phyloP scores from a whole-genome alignment of 1,140 invertebrate species.

The Halesus radiatus region DNA sequence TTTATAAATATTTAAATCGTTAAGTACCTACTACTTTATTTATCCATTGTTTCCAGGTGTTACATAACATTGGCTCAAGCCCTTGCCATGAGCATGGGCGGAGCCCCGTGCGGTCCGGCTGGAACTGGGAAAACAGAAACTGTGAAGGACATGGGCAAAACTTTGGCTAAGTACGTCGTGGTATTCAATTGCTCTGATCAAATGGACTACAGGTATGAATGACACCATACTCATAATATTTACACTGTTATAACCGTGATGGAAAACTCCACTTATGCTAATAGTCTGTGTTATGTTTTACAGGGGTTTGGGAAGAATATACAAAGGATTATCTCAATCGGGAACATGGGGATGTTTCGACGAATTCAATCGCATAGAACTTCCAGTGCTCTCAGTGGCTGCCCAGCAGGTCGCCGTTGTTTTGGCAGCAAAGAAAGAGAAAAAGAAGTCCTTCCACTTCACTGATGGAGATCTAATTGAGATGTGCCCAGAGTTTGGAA shows the following conservation, averaged over 20 bases:
- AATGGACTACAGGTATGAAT: constrained; percentile 92
- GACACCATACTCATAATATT: not conserved
- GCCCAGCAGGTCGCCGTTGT: constrained; percentile 97
- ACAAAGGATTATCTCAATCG: constrained; percentile 92
- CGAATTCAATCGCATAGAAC: constrained; percentile 96
- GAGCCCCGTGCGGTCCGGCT: constrained; percentile 94
- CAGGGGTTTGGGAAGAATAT: constrained; percentile 90
- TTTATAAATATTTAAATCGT: no score
- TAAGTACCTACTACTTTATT: not conserved
- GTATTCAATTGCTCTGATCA: constrained; percentile 99
- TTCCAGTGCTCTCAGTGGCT: constrained; percentile 95
- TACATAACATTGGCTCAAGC: constrained; percentile 98
- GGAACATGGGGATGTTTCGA: constrained; percentile 98
- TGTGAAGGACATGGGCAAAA: constrained; percentile 98
- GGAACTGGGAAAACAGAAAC: constrained; percentile 98
- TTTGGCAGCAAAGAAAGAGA: constrained; percentile 91
- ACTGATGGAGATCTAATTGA: constrained; percentile 95
- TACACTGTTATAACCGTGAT: not conserved
- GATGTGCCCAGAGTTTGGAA: constrained; percentile 96
- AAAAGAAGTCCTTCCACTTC: constrained; percentile 90
- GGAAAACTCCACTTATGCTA: no score
- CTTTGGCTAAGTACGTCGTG: constrained; percentile 96
- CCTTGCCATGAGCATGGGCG: constrained; percentile 96
- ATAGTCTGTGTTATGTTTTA: constrained; percentile 46
- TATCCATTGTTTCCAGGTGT: constrained; percentile 75